These are phyloP conservation scores for Loris lydekkerianus DNA, from an alignment of 2,797 vertebrate genomes.

Conservation along the genomic window DNA sequence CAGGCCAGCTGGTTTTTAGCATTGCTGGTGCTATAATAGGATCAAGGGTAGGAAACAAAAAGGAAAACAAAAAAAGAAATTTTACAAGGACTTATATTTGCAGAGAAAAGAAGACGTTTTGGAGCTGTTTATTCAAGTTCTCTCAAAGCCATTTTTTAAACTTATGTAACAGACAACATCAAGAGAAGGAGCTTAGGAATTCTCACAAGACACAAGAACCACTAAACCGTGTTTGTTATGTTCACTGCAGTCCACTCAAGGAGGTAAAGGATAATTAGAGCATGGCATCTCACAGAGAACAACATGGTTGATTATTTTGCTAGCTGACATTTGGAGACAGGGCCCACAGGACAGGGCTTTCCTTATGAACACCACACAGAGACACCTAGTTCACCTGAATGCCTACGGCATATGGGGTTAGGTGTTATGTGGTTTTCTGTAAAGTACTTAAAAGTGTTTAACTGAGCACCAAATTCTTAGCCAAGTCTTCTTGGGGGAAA, in stretches of 20 bases:
- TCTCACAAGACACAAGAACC: slow-evolving; percentile 40
- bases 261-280: slow-evolving; percentile 75
- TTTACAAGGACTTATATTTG: slow-evolving; percentile 66
- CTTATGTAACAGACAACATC: slow-evolving; percentile 30
- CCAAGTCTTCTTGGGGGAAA: not conserved
- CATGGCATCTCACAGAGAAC: slow-evolving; percentile 68
- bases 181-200: slow-evolving; percentile 60
- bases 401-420: not conserved
- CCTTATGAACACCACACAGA: slow-evolving; percentile 40
- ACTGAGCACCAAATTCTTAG: slow-evolving; percentile 17
- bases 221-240: slow-evolving; percentile 48
- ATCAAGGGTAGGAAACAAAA: slow-evolving; percentile 47
- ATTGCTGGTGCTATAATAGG: slow-evolving; percentile 71
- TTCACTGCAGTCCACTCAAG: slow-evolving; percentile 61
- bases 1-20: slow-evolving; percentile 71
- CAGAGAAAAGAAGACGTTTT: slow-evolving; percentile 45
- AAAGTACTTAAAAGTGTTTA: slow-evolving; percentile 43
- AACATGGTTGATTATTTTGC: slow-evolving; percentile 55
- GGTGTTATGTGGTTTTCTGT: not conserved
- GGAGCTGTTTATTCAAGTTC: slow-evolving; percentile 58
- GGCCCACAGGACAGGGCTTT: not conserved
- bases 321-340: slow-evolving; percentile 58
- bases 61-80: not conserved
- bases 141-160: slow-evolving; percentile 48
- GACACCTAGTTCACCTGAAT: slow-evolving; percentile 10